These are phyloP conservation scores for Pogoniulus pusillus DNA, from an alignment of 2,797 vertebrate genomes.

Conservation along the genomic window DNA sequence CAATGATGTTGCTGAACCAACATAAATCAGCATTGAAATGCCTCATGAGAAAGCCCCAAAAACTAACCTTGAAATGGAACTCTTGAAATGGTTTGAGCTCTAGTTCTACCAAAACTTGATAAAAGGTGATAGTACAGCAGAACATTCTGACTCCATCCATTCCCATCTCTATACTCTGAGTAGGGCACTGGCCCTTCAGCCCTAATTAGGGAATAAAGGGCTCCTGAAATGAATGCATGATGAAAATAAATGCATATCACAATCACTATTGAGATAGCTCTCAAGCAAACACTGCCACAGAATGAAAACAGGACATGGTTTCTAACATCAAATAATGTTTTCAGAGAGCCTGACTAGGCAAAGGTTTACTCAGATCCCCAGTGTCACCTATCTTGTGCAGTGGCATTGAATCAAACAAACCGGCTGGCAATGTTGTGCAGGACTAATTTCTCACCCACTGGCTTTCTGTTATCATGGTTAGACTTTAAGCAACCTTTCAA, in stretches of 20 bases:
- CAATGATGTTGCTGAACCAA: not conserved
- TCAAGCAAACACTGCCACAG: not conserved
- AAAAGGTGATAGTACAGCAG: not conserved
- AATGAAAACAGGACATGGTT: not conserved
- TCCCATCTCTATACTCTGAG: not conserved
- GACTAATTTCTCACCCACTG: not conserved
- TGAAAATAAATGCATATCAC: not conserved
- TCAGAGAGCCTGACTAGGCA: not conserved
- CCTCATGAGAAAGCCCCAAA: not conserved
- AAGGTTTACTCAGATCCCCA: not conserved
- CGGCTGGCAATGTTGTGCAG: fast-evolving
- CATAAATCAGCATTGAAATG: not conserved
- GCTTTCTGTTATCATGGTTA: not conserved
- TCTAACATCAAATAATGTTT: not conserved
- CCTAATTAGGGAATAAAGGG: not conserved
- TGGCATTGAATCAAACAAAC: not conserved
- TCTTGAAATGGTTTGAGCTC: not conserved
- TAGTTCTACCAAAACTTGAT: not conserved
- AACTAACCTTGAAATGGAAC: not conserved
- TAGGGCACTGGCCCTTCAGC: not conserved
- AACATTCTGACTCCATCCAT: not conserved
- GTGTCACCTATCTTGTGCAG: not conserved
- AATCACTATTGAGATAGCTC: not conserved
- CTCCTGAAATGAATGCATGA: not conserved
- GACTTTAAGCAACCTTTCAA: not conserved